Evolutionary conservation across 2,113 vertebrate species (phyloP), one percentile per base, ranked within the genome.

Genomic region (Leuciscus idus): DNA sequence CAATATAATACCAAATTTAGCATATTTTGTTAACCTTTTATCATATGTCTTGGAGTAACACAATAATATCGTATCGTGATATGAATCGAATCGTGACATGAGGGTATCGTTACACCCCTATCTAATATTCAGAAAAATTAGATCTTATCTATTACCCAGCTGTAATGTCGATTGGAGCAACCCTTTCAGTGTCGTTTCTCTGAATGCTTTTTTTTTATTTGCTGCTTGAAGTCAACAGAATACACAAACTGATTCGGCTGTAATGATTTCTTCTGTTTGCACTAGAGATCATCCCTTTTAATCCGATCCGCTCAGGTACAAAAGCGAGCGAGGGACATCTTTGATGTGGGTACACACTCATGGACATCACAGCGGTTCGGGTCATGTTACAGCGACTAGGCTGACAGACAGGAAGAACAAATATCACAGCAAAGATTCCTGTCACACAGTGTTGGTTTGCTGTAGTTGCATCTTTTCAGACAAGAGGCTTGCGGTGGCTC

Each of bases 211-310:
- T 28, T 26, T 21, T 50, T 30, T 19, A 11, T 64, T 33, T 30
- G 39, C 15, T 50, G 15, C 9, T 28, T 30, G n/a, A 50, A 28
- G 7, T 21, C 26, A 62, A n/a, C 55, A 13, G 17, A 68, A 68
- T 33, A 68, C 36, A 46, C 9, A 33, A 26, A 64, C 39, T 61
- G 39, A 39, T 62, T 62, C 5, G 17, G 52, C 17, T 28, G 33
- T 66, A 66, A 81, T 66, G 36, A 81, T 82, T 81, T 81, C 39
- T 68, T 50, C 26, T 66, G 80, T 68, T 82, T 82, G 80, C 80
- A 82, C 80, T 30, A 68, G 62, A 82, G 62, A 82, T 82, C 43
- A 68, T 82, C 61, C 62, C 15, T 50, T 82, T 68, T 21, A 68
- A 33, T 50, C 62, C 15, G 43, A 81, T 81, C 59, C 26, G 0